Evolutionary conservation across 2,113 vertebrate species (phyloP), one percentile per base, ranked within the genome.

Genomic region (Anolis carolinensis): DNA sequence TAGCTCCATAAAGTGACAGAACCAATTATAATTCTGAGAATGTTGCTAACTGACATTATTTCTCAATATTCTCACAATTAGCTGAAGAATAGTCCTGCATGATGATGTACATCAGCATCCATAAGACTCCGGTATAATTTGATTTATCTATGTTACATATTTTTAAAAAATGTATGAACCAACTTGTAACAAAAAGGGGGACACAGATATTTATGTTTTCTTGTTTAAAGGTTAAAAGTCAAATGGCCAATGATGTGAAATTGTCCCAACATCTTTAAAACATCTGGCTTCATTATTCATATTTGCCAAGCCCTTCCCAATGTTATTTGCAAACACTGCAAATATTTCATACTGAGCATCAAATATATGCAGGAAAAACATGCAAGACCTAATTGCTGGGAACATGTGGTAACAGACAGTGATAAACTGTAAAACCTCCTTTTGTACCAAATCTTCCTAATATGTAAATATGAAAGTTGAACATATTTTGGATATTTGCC

Each of bases 401-500:
- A 27, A 20, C 71, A 55, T 2, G 86, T 34, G 87, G 79, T 44
- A 91, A 88, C 88, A 75, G 81, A 90, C 91, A 93, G 82, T 87
- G 90, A 94, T 94, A 94, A 44, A 44, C 39, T 44, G 39, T 44
- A 44, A 63, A 92, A 75, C 13, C 89, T 86, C 86, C 91, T 94
- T 92, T 85, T 82, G 79, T 89, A 75, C 18, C 67, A 55, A 93
- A n/a, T 71, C 21, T 82, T 89, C 76, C 84, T 89, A 50, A 84
- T 83, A 8, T 67, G 77, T 88, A 91, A 91, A 92, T 89, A 88
- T 0, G 2, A 90, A 87, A 76, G 34, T 16, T 71, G 68, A 80
- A 92, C 88, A 81, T 86, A 87, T 83, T 85, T 84, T 93, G 93
- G 91, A 82, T 79, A 79, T 87, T 91, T 93, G 84, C 91, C 93